Base-by-base conservation (phyloP, 1,140 invertebrate species). In the Papilio xuthus region DNA sequence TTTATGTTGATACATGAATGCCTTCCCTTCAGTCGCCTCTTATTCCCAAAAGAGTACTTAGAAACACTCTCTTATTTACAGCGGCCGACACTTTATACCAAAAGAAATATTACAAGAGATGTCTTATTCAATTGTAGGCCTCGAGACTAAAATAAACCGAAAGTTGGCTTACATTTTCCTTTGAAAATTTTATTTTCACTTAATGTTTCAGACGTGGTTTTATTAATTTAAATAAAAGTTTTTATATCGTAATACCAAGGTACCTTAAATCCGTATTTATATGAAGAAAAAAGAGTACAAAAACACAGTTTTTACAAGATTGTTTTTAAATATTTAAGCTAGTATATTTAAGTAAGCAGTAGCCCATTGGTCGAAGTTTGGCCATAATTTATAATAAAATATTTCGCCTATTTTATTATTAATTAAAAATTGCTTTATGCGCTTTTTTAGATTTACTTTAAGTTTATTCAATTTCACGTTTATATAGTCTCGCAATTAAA, bases 31-130 rank as follows among this genome's bases (percentile, higher is more conserved):
- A 42, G 37, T 47, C 71, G 42, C 20, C 23, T 47, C 71, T 42
- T 73, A 73, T 73, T 73, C 71, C 41, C 41, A 47, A 73, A 73
- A 50, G 71, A 73, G 71, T 73, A 73, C 71, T 73, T 73, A 73
- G 37, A 44, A 73, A 73, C 71, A 73, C 37, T 73, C 71, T 23
- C 41, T 26, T 73, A 73, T 26, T 73, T 73, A 73, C 71, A 67
- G 60, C 60, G 13, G n/a, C 41, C 71, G 71, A 47, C 71, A 73
- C 71, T 73, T 73, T 73, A 73, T 47, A 73, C 37, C 71, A 47
- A 73, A 42, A 10, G 41, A 73, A 73, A 73, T 73, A 73, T 73
- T 73, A 73, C n/a, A 47, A 47, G 42, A 73, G 12, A 44, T 73
- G 50, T 50, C 47, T 73, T 73, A 73, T 73, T 73, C 71, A 73